Base-by-base conservation (phyloP, 1,140 invertebrate species). In the Ips nitidus region DNA sequence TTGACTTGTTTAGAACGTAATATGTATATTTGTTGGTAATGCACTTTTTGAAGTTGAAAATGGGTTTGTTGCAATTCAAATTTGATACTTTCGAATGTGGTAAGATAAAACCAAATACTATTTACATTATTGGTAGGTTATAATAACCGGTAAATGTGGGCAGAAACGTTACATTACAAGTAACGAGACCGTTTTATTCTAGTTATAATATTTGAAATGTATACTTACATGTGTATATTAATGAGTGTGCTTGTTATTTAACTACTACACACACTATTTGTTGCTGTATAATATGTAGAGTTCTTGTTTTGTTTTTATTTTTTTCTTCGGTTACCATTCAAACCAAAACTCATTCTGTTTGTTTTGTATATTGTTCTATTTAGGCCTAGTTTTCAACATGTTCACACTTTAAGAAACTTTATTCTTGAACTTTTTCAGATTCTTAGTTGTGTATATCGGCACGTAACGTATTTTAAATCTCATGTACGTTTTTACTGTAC, bases 81-180 rank as follows among this genome's bases (percentile, higher is more conserved):
- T 22, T 22, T 22, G 22, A 22, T 22, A 22, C 22, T 22, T 22
- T 22, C 22, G 22, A 22, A 22, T 22, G 22, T 22, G 22, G 22
- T 22, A 22, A 22, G 22, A 22, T 22, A 22, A 22, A 22, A 22
- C 22, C 22, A 22, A 22, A 22, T 22, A 22, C 22, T 22, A 22
- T 22, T 22, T 22, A 22, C 22, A 22, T 22, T 22, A 22, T 22
- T 22, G 22, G 69, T 70, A 70, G 69, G 69, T 70, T 70, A 70
- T 70, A 70, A 65, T 70, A 70, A 70, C 69, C 69, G 40, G 38
- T 65, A 63, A 63, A 56, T 45, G 57, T 52, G 36, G 69, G 69
- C 69, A 70, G 62, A 70, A 70, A 70, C 36, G 61, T 70, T 65
- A 55, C 69, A 60, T 66, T 45, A 70, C 22, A 66, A 66, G 69